These are phyloP conservation scores for Eubucco bourcierii DNA, from an alignment of 2,113 vertebrate species.

Conservation along the genomic window DNA sequence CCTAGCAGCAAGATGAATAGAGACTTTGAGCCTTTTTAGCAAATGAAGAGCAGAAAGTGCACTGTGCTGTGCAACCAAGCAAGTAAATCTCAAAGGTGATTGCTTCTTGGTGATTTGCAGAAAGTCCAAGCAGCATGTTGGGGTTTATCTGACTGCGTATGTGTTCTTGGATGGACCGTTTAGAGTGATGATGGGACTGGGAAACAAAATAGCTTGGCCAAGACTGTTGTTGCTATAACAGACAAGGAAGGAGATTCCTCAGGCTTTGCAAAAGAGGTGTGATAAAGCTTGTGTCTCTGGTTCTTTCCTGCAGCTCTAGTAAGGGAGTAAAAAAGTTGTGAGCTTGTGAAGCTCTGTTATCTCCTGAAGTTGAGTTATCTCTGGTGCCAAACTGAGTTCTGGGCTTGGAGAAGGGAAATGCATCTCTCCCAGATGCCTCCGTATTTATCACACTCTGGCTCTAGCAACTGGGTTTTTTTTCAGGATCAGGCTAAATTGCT, in stretches of 20 bases:
- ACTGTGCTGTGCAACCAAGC: not conserved
- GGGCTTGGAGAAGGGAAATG: not conserved
- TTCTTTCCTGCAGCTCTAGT: not conserved
- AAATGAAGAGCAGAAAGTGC: not conserved
- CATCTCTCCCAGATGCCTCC: not conserved
- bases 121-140: not conserved
- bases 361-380: not conserved
- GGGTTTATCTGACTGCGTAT: not conserved
- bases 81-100: not conserved
- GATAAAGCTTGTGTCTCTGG: not conserved
- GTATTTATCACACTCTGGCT: not conserved
- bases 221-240: not conserved
- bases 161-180: not conserved
- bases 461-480: not conserved
- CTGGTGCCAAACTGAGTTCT: not conserved
- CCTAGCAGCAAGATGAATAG: not conserved
- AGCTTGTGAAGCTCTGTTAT: not conserved
- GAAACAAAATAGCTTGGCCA: not conserved
- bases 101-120: not conserved
- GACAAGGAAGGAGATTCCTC: not conserved
- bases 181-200: not conserved
- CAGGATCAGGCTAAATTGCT: not conserved
- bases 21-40: not conserved
- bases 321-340: not conserved
- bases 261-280: not conserved